Percentiles rank a stretch among this genome's conserved stretches.
Evolutionary conservation across 1,140 invertebrate genomes (phyloP).

Genomic region (Olivierus martensii): DNA sequence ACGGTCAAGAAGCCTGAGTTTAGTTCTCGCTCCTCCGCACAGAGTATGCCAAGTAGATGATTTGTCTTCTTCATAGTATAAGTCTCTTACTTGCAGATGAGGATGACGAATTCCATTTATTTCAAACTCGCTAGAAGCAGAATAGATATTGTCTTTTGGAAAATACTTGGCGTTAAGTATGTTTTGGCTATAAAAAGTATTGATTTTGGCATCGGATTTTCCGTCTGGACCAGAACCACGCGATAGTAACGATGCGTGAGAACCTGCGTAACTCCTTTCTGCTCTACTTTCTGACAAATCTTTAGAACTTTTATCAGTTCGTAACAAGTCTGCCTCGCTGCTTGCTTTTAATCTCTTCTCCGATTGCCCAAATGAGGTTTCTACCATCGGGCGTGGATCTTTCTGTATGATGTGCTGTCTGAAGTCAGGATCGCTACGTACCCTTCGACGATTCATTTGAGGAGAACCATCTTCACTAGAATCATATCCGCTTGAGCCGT

Average conservation of each 20-base stretch:
- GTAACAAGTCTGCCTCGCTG: background rate
- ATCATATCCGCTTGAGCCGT: constrained; percentile 1
- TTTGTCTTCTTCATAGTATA: constrained; percentile 34
- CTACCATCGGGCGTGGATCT: background rate
- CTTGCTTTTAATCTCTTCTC: background rate
- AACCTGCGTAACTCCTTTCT: background rate
- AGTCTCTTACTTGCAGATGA: constrained; percentile 45
- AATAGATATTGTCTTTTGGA: too few species aligned
- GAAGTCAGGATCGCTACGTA: constrained; percentile 63
- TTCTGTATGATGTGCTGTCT: constrained; percentile 21
- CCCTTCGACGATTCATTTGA: constrained; percentile 27
- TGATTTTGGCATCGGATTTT: too few species aligned
- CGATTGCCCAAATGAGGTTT: background rate
- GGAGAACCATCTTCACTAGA: constrained; percentile 1
- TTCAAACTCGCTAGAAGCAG: too few species aligned
- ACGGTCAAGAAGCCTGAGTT: constrained; percentile 42
- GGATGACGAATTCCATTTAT: constrained; percentile 30
- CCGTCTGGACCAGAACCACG: too few species aligned
- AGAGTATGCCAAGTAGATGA: constrained; percentile 21
- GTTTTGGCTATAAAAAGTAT: too few species aligned
- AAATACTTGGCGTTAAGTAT: too few species aligned
- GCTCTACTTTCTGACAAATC: too few species aligned
- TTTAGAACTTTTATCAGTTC: background rate
- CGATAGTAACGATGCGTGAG: constrained; percentile 5
- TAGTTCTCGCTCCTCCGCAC: constrained; percentile 23